Evolutionary conservation across 2,888 invertebrate species (phyloP).

Genomic region (Sipha maydis): DNA sequence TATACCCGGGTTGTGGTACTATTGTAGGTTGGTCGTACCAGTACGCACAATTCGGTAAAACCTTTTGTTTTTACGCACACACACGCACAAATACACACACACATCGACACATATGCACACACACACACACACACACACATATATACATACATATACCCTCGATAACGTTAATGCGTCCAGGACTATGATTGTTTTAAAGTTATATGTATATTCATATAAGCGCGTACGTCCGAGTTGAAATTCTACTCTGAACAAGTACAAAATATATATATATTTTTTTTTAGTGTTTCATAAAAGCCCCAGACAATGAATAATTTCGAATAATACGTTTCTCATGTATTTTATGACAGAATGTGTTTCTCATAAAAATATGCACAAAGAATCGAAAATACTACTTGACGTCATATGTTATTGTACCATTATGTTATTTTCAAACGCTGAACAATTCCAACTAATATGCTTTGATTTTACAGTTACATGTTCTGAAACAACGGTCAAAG

Average conservation of each 20-base stretch:
- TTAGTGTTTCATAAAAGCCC: neutral
- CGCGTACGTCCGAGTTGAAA: slow-evolving; percentile 17
- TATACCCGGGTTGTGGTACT: slow-evolving; percentile 8
- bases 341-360: too few relatives aligned
- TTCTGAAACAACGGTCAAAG: too few relatives aligned
- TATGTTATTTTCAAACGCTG: too few relatives aligned
- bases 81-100: neutral
- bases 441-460: too few relatives aligned
- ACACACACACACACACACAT: neutral
- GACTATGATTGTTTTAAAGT: slow-evolving; percentile 50
- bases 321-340: neutral
- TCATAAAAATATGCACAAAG: too few relatives aligned
- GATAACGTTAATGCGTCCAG: slow-evolving; percentile 28
- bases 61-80: slow-evolving; percentile 38
- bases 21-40: neutral
- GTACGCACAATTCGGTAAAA: slow-evolving; percentile 43
- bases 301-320: neutral
- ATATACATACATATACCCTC: neutral
- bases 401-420: too few relatives aligned
- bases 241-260: neutral
- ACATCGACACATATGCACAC: neutral
- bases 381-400: too few relatives aligned
- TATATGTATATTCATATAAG: neutral
- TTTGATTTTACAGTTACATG: too few relatives aligned
- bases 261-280: neutral